Base-by-base conservation (phyloP, 2,888 invertebrate species). In the Pachydiplax longipennis region DNA sequence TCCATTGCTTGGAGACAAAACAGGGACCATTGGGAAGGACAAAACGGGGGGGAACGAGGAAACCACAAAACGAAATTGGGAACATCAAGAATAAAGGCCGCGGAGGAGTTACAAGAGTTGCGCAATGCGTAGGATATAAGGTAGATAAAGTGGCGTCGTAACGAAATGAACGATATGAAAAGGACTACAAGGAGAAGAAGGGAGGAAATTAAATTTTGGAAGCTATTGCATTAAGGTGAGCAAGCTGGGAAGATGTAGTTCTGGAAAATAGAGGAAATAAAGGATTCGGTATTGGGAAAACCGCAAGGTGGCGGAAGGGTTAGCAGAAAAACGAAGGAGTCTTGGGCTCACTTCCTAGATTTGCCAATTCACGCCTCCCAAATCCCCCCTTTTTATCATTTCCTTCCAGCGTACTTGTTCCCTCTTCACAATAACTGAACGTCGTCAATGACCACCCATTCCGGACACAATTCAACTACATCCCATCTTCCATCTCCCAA, bases 71-170 rank as follows among this genome's bases (percentile, higher is more conserved):
- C 53, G 53, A 53, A 53, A 53, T 53, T 53, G 53, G 53, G 18
- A 53, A 53, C 53, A 53, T 53, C 53, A 53, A 53, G 53, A 53
- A 18, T 53, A 53, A 73, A 73, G 31, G 73, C 65, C 65, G n/a
- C n/a, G 25, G 5, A 0, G 5, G 25, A 73, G 73, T 18, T 2
- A 91, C 90, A 91, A 81, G 91, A 91, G 91, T 91, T 91, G 90
- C 90, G 91, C 91, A 91, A 90, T 90, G 83, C 61, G 87, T 91
- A 91, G 90, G 91, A 91, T 91, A 91, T 91, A 90, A 91, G 90
- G 83, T 91, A 91, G 91, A 91, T 91, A 91, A 90, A 91, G 91
- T 90, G 81, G 90, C 81, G 90, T 91, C 90, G 83, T 65, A 65
- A 65, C n/a, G 80, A 40, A 81, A 90, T 73, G 22, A 83, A 90